phyloP scores from a whole-genome alignment of 2,797 vertebrate species.

The Danionella dracula region DNA sequence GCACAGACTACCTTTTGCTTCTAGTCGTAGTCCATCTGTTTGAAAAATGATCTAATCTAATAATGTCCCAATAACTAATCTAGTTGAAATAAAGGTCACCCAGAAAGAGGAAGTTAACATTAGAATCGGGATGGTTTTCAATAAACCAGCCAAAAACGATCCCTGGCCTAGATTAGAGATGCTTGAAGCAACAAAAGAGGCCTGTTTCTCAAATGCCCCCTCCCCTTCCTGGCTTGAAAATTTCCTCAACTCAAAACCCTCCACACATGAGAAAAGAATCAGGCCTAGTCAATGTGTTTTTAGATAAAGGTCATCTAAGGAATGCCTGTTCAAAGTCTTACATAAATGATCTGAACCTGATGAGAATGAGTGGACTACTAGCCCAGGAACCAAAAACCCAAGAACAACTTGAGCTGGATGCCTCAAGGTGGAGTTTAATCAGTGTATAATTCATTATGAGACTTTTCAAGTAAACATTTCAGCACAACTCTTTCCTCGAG shows the following conservation, averaged over 20 bases:
- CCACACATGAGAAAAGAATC: not conserved
- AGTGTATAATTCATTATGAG: no score
- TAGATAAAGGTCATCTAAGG: no score
- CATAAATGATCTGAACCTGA: no score
- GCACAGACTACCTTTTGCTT: not conserved
- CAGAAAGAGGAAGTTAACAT: constrained; percentile 3
- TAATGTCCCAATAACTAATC: not conserved
- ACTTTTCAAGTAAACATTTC: no score
- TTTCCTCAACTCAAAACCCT: not conserved
- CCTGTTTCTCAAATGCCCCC: constrained; percentile 38
- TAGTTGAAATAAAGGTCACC: not conserved
- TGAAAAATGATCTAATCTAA: not conserved
- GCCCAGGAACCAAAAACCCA: no score
- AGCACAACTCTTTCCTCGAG: no score
- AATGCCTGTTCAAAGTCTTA: no score
- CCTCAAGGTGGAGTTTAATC: no score
- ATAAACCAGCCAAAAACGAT: constrained; percentile 56
- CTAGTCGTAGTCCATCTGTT: no score
- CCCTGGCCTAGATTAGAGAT: constrained; percentile 63
- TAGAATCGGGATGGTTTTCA: constrained; percentile 62
- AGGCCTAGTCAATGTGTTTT: no score
- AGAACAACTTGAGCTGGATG: no score
- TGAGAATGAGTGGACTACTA: no score
- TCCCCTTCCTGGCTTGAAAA: constrained; percentile 19
- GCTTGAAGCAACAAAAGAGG: constrained; percentile 51